A percentile compares a stretch with the other conserved stretches of the same genome.
Evolutionary conservation across 2,888 invertebrate species (phyloP).

Genomic region (Limnephilus auricula): DNA sequence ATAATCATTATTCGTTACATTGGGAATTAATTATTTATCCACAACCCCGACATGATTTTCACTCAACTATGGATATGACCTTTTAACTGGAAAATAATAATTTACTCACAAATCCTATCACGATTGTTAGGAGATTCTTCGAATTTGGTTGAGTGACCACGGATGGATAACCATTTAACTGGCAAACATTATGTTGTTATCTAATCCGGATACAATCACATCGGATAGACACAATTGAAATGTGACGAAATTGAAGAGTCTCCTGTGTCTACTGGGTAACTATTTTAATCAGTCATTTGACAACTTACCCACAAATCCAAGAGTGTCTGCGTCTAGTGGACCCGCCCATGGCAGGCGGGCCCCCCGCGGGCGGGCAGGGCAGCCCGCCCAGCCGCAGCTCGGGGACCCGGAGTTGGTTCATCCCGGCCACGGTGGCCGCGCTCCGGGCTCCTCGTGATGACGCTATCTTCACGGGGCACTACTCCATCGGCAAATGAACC

Average conservation of each 20-base stretch:
- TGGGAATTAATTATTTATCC: too few species aligned
- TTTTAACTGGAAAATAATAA: not conserved
- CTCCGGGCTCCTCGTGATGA: not conserved
- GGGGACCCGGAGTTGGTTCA: constrained; percentile 81
- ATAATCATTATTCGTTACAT: too few species aligned
- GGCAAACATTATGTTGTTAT: too few species aligned
- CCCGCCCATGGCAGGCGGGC: constrained; percentile 75
- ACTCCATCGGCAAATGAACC: not conserved
- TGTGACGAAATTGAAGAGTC: too few species aligned
- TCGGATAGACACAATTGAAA: too few species aligned
- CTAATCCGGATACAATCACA: too few species aligned
- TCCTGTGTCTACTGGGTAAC: too few species aligned
- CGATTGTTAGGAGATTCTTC: not conserved
- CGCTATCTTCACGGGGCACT: not conserved
- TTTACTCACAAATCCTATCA: not conserved
- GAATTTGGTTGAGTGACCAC: not conserved
- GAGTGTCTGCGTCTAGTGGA: constrained; percentile 82
- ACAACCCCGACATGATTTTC: too few species aligned
- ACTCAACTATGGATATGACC: too few species aligned
- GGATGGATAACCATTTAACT: too few species aligned
- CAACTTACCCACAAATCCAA: constrained; percentile 87
- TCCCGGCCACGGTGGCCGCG: constrained; percentile 67
- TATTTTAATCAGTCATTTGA: not conserved
- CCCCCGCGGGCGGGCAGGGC: constrained; percentile 71
- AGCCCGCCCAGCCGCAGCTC: constrained; percentile 82